Evolutionary conservation across 2,797 vertebrate species (phyloP).

Genomic region (Arrhamphus sclerolepis): DNA sequence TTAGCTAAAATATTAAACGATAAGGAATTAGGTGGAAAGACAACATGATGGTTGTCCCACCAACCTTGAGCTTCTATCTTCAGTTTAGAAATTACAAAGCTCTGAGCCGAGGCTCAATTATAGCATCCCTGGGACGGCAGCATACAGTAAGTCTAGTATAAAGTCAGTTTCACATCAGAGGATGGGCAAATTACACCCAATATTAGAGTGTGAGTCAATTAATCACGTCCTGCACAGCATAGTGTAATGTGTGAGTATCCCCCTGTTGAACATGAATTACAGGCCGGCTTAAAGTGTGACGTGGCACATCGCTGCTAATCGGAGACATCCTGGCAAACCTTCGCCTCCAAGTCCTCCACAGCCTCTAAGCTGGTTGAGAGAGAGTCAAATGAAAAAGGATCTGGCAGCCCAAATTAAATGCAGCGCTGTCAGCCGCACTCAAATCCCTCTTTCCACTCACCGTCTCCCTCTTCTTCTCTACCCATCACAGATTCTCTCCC

Average conservation of each 20-base stretch:
- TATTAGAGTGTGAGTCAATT: conserved; percentile 83
- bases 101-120: conserved; percentile 64
- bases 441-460: conserved; percentile 70
- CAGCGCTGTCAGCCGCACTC: conserved; percentile 76
- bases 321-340: conserved; percentile 78
- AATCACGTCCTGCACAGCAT: conserved; percentile 77
- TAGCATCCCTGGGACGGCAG: conserved; percentile 67
- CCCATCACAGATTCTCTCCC: conserved; percentile 73
- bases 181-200: conserved; percentile 81
- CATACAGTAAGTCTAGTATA: conserved; percentile 78
- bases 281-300: conserved; percentile 78
- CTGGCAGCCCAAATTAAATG: conserved; percentile 84
- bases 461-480: conserved; percentile 68
- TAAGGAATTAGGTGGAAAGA: conserved; percentile 21
- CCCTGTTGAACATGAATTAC: conserved; percentile 84
- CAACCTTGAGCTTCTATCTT: conserved; percentile 43
- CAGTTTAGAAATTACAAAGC: conserved; percentile 55
- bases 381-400: conserved; percentile 82
- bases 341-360: conserved; percentile 72
- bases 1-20: conserved; percentile 23
- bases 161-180: conserved; percentile 83
- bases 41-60: conserved; percentile 42
- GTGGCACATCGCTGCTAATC: conserved; percentile 79
- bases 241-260: conserved; percentile 83
- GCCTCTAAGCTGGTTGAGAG: conserved; percentile 80